These are phyloP conservation scores for Phodopus roborovskii DNA, from an alignment of 2,113 vertebrate genomes.

Conservation along the genomic window DNA sequence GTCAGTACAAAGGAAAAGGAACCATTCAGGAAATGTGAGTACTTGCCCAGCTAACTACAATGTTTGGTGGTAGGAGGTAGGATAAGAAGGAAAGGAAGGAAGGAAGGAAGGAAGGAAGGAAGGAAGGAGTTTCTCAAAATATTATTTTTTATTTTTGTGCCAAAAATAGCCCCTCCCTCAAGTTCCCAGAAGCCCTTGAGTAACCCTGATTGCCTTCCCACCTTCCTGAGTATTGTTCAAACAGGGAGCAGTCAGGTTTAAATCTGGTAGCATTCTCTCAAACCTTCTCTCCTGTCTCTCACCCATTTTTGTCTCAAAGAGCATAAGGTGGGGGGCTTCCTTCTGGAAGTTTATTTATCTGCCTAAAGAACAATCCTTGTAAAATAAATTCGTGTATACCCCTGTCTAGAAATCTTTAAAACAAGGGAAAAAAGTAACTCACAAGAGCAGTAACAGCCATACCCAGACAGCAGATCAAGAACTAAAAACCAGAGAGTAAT, in stretches of 20 bases:
- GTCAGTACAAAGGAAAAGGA: background rate
- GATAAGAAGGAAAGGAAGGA: background rate
- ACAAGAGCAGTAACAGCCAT: background rate
- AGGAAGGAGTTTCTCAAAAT: background rate
- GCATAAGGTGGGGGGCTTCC: background rate
- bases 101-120: too few species aligned
- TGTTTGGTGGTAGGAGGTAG: background rate
- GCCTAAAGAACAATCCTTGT: background rate
- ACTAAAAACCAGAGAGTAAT: background rate
- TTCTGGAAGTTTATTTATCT: background rate
- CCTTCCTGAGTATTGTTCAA: background rate
- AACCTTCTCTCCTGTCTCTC: background rate
- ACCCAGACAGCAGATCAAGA: background rate
- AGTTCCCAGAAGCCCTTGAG: background rate
- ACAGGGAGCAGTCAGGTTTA: background rate
- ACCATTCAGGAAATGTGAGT: background rate
- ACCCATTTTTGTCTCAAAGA: background rate
- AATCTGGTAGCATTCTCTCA: background rate
- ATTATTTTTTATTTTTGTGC: background rate
- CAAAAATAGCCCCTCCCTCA: background rate
- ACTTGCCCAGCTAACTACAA: background rate
- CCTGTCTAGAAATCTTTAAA: background rate
- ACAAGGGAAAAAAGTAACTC: background rate
- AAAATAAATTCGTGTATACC: background rate
- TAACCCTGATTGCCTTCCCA: background rate